Evolutionary conservation across 2,797 vertebrate genomes (phyloP).

Genomic region (Centroberyx gerrardi): DNA sequence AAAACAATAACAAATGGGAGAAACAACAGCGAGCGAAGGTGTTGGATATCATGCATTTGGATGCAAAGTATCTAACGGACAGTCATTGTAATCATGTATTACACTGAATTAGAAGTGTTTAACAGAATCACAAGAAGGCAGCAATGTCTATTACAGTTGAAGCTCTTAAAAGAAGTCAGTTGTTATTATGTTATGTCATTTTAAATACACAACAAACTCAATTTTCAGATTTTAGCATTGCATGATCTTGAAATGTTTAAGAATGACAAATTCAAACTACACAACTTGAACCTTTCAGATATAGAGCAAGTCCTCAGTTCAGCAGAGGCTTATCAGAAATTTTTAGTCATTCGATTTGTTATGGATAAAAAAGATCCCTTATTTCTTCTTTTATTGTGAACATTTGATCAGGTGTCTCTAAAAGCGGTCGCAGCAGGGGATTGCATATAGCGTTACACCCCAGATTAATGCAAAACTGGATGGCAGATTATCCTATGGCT

Average conservation of each 20-base stretch:
- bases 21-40: conserved; percentile 6
- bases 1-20: not conserved
- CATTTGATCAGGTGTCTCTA: conserved; percentile 57
- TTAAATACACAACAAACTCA: not conserved
- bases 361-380: not conserved
- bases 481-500: conserved; percentile 67
- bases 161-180: not conserved
- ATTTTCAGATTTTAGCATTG: not conserved
- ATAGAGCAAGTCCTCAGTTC: too few relatives aligned
- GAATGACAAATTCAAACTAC: too few relatives aligned
- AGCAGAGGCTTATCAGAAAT: too few relatives aligned
- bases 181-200: not conserved
- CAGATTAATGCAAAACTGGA: conserved; percentile 62
- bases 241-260: too few relatives aligned
- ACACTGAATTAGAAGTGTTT: conserved; percentile 1
- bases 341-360: not conserved
- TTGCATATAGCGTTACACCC: conserved; percentile 46
- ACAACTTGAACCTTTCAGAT: too few relatives aligned
- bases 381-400: not conserved
- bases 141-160: not conserved
- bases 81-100: conserved; percentile 1
- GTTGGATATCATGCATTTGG: not conserved
- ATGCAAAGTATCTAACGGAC: not conserved
- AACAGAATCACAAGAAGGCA: conserved; percentile 1
- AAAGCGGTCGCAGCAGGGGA: conserved; percentile 53